Base-by-base conservation (phyloP, 2,113 vertebrate genomes). In the Mugil cephalus region DNA sequence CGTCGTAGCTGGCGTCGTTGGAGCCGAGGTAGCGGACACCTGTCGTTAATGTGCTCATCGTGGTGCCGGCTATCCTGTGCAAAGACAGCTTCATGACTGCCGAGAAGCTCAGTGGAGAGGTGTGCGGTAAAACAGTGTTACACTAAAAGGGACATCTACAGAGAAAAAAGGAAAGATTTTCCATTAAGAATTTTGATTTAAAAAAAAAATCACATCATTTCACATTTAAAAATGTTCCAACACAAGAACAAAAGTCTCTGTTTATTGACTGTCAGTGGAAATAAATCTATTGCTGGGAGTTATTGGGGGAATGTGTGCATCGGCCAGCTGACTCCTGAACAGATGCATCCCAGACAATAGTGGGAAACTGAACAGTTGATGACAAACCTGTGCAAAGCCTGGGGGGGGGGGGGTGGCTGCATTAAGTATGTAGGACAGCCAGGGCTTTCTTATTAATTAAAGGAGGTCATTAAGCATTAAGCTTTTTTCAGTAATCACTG, bases 1-100 rank as follows among this genome's bases (percentile, higher is more conserved):
- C 95, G 80, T 96, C 94, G 64, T 98, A 98, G 80, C 92, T 94
- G 87, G 96, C 96, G 18, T 99, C 96, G 72, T 98, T 99, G 53
- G 96, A 95, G 69, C 95, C 95, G 52, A 96, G 91, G 58, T 96
- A 97, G 69, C 95, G 95, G 52, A 98, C 94, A 82, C 96, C 96
- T 54, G 97, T 97, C 0, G 97, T 98, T 80, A 99, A 94, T 42
- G 96, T 95, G 81, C 94, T 95, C 91, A 98, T 95, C 21, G 97
- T 96, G 68, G 96, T 96, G 45, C 96, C 96, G 45, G 96, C 95
- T 84, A 98, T 94, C 83, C 95, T 94, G 92, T 96, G 96, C 89
- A 98, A 88, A 87, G 96, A 80, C 70, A 95, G 94, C 95, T 96
- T 98, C 95, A 98, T 98, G 92, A 93, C 94, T 95, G 89, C 74